Evolutionary conservation across 2,888 invertebrate species (phyloP), one percentile per base, ranked within the genome.

Genomic region (Sepiola atlantica): DNA sequence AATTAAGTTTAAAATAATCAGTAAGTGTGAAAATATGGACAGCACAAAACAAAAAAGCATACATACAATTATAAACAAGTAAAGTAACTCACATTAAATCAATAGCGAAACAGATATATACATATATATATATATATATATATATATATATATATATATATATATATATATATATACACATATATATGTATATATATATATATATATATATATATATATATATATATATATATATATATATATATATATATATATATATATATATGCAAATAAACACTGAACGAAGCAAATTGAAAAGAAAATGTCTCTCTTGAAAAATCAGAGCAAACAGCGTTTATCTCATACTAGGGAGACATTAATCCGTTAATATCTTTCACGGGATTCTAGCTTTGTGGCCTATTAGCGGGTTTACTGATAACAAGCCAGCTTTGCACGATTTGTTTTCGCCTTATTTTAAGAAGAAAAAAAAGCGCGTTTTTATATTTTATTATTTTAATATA

Each of bases 331-430:
- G n/a, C 77, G 32, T 77, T 77, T 77, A 77, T 77, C 77, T 77
- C n/a, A 77, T n/a, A 32, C 77, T 14, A 77, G 21, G n/a, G n/a
- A 77, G 77, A 77, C 77, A 32, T 14, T 77, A 77, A 77, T 77
- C 77, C 77, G n/a, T 14, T 77, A 77, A 32, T 77, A 77, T 77
- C 32, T 77, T 77, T 77, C n/a, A 77, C 77, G 32, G 77, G 77
- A 77, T 77, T 77, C 77, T 77, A 77, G n/a, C n/a, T 77, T 77
- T 77, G n/a, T 77, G n/a, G 77, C 77, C 77, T 77, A 77, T 77
- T 77, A 77, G 77, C 77, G 4, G 32, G 77, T 77, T 77, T 77
- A n/a, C 77, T 77, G 77, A 77, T 77, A 77, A 77, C 77, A n/a
- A 77, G n/a, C 3, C 77, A 77, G 77, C 16, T n/a, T 77, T 45